A percentile compares a stretch with the other conserved stretches of the same genome.
Conservation (phyloP, 2,888 invertebrate genomes). For the Pteria penguin region DNA sequence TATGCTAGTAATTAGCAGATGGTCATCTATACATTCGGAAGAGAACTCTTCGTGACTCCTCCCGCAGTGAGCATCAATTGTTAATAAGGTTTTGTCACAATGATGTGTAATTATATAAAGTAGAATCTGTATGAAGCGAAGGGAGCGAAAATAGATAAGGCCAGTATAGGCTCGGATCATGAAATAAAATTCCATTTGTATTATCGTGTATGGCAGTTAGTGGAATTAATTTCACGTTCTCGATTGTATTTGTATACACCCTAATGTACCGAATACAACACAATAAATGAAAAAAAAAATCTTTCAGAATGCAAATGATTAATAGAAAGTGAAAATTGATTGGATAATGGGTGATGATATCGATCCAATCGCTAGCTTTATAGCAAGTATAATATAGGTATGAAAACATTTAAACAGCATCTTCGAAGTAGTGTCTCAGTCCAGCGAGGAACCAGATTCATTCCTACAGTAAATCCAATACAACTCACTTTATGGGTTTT, state of each 20-base stretch:
- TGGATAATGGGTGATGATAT: constrained; percentile 27
- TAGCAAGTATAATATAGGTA: not conserved
- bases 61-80: constrained; percentile 9
- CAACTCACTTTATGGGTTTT: no score
- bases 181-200: not conserved
- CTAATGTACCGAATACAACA: not conserved
- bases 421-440: no score
- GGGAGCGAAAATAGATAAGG: not conserved
- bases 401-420: not conserved
- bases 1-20: not conserved
- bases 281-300: not conserved
- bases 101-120: constrained; percentile 23
- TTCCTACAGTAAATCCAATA: no score
- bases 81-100: constrained; percentile 17
- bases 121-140: not conserved
- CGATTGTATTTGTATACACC: not conserved
- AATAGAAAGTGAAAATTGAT: constrained; percentile 12
- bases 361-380: constrained; percentile 18
- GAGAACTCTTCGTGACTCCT: constrained; percentile 1
- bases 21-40: not conserved
- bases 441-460: no score
- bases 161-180: not conserved
- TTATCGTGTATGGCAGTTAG: not conserved
- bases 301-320: not conserved
- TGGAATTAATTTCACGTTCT: not conserved